phyloP scores from a whole-genome alignment of 2,888 invertebrate genomes.

The Lysandra bellargus region DNA sequence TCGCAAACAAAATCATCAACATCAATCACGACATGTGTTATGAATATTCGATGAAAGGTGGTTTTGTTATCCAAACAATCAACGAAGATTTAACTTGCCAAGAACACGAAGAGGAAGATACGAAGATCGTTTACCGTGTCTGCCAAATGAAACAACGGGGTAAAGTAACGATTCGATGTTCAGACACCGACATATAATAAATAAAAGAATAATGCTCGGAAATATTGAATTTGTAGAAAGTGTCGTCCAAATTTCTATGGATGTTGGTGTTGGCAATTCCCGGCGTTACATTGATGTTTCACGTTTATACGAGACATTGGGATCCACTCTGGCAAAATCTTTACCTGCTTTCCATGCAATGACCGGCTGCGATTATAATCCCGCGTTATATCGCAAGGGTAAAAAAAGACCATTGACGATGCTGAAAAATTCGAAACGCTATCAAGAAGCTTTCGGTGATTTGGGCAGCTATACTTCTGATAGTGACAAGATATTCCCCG shows the following conservation, averaged over 20 bases:
- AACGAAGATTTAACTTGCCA: constrained; percentile 38
- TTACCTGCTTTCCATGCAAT: constrained; percentile 40
- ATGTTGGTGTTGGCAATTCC: constrained; percentile 21
- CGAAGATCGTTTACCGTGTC: constrained; percentile 39
- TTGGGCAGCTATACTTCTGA: too few species aligned
- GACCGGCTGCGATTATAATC: constrained; percentile 39
- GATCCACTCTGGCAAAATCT: constrained; percentile 34
- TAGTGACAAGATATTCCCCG: constrained; percentile 1
- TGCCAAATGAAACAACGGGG: constrained; percentile 36
- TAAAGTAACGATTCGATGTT: constrained; percentile 37
- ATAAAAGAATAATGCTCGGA: constrained; percentile 44
- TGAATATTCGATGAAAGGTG: too few species aligned
- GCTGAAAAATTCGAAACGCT: too few species aligned
- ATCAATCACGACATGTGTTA: too few species aligned
- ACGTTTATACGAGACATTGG: constrained; percentile 36
- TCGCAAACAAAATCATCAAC: too few species aligned
- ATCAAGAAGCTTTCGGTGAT: too few species aligned
- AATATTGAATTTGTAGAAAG: constrained; percentile 36
- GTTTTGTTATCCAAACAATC: too few species aligned
- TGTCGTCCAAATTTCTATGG: constrained; percentile 3
- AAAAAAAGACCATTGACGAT: constrained; percentile 32
- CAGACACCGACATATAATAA: constrained; percentile 47
- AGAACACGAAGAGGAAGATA: constrained; percentile 44
- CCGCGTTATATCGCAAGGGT: constrained; percentile 37
- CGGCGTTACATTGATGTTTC: constrained; percentile 38